Conservation (phyloP, 2,797 vertebrate species). For the Coranthus polyacanthus region DNA sequence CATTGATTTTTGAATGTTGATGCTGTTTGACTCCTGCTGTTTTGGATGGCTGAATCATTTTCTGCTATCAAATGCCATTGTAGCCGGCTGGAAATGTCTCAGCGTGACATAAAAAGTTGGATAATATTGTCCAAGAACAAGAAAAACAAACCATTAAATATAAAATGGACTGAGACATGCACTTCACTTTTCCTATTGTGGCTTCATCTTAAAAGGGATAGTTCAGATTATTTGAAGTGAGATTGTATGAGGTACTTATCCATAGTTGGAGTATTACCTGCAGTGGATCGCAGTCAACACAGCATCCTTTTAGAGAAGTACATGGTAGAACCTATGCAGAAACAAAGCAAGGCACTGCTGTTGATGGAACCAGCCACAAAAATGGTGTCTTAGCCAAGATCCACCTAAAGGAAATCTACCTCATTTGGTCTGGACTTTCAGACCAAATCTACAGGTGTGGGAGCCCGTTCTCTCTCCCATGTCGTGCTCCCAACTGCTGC, state of each 20-base stretch:
- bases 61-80: neutral
- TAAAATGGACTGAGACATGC: neutral
- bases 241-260: too few species aligned
- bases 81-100: conserved; percentile 13
- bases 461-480: too few species aligned
- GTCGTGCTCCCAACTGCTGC: too few species aligned
- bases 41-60: conserved; percentile 11
- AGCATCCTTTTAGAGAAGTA: neutral
- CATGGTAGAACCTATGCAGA: neutral
- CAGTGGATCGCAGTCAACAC: too few species aligned
- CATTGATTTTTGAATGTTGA: conserved; percentile 7
- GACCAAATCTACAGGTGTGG: too few species aligned
- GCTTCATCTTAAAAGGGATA: neutral
- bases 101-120: neutral
- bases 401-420: too few species aligned
- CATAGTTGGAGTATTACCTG: too few species aligned
- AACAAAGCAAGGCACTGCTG: too few species aligned
- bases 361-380: too few species aligned
- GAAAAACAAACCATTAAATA: conserved; percentile 17
- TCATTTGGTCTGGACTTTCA: too few species aligned
- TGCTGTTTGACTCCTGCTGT: conserved; percentile 10
- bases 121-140: neutral
- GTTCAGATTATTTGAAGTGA: too few species aligned
- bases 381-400: too few species aligned
- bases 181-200: neutral